These are phyloP conservation scores for Auanema freiburgensis DNA, from an alignment of 2,888 invertebrate species.

Conservation along the genomic window DNA sequence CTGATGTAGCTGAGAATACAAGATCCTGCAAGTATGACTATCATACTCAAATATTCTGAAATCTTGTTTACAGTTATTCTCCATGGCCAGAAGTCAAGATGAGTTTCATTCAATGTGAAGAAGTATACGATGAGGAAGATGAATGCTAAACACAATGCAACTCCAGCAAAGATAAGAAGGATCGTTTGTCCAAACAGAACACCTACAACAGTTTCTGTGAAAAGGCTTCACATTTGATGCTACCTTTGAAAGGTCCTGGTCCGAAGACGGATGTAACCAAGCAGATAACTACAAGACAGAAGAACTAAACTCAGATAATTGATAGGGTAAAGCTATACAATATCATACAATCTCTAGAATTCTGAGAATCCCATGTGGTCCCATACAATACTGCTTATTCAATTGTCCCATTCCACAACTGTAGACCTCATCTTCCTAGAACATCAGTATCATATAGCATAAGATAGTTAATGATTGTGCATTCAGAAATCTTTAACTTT, in stretches of 20 bases:
- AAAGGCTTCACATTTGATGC: background rate
- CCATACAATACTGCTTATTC: slow-evolving; percentile 53
- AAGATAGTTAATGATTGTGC: too few relatives aligned
- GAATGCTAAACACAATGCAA: slow-evolving; percentile 58
- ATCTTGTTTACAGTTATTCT: slow-evolving; percentile 37
- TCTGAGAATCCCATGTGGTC: slow-evolving; percentile 52
- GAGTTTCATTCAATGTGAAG: slow-evolving; percentile 54
- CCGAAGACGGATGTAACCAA: slow-evolving; percentile 59
- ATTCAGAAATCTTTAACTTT: too few relatives aligned
- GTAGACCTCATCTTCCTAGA: slow-evolving; percentile 40
- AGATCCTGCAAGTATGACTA: slow-evolving; percentile 44
- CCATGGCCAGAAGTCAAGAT: slow-evolving; percentile 62
- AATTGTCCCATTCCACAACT: slow-evolving; percentile 56
- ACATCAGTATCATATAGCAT: background rate
- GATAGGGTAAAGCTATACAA: background rate
- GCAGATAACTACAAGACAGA: slow-evolving; percentile 52
- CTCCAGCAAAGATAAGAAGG: slow-evolving; percentile 53
- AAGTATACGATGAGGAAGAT: slow-evolving; percentile 60
- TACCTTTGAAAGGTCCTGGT: slow-evolving; percentile 61
- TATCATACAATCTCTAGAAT: slow-evolving; percentile 56
- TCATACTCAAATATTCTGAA: background rate
- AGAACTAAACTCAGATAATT: slow-evolving; percentile 43
- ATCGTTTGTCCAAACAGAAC: slow-evolving; percentile 61
- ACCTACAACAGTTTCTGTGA: slow-evolving; percentile 20
- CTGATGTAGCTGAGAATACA: slow-evolving; percentile 46